A percentile compares a stretch with the other conserved stretches of the same genome.
Evolutionary conservation across 2,113 vertebrate genomes (phyloP).

Genomic region (Gyps fulvus): DNA sequence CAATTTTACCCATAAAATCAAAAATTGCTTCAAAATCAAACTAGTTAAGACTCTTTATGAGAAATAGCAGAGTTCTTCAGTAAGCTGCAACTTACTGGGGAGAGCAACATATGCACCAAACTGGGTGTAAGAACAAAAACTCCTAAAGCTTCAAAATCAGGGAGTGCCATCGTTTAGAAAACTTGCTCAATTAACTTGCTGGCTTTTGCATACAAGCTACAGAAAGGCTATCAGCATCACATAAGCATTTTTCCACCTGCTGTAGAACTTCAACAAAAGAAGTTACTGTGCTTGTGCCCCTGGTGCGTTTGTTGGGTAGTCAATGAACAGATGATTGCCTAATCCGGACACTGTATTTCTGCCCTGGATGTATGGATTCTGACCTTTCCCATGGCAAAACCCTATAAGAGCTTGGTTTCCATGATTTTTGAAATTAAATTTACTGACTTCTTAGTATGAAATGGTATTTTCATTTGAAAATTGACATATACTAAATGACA

Average conservation of each 20-base stretch:
- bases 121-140: background rate
- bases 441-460: background rate
- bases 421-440: background rate
- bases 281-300: background rate
- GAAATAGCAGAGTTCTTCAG: background rate
- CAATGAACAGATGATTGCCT: background rate
- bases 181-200: background rate
- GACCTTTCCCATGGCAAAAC: background rate
- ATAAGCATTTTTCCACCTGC: background rate
- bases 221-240: background rate
- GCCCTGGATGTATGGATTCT: background rate
- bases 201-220: background rate
- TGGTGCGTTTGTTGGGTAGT: background rate
- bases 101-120: background rate
- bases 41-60: background rate
- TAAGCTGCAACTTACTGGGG: background rate
- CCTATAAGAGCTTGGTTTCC: background rate
- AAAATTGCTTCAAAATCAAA: background rate
- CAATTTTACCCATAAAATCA: background rate
- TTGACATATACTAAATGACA: background rate
- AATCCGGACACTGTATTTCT: background rate
- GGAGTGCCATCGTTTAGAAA: background rate
- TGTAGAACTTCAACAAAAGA: background rate
- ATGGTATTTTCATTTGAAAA: background rate
- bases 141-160: background rate